A percentile compares a stretch with the other conserved stretches of the same genome.
Conservation (phyloP, 2,113 vertebrate genomes). For the Uropsilus gracilis region DNA sequence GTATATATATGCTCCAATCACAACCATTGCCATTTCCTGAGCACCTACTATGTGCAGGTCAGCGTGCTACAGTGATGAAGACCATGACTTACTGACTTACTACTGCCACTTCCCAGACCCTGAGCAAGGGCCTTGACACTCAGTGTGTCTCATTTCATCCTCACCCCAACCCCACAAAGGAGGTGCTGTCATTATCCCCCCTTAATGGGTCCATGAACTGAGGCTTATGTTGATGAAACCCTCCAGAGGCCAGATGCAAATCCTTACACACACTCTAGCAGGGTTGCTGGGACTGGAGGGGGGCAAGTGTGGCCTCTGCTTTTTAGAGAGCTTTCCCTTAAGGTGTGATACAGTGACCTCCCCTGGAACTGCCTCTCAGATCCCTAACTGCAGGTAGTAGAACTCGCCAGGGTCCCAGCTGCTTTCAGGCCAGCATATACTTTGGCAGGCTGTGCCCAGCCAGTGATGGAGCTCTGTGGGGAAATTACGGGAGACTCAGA, state of each 20-base stretch:
- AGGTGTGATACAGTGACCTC: background rate
- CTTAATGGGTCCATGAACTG: background rate
- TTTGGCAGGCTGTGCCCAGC: background rate
- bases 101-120: background rate
- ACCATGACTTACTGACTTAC: background rate
- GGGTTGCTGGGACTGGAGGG: background rate
- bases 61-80: background rate
- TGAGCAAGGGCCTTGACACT: background rate
- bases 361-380: background rate
- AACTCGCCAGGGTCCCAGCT: background rate
- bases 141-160: background rate
- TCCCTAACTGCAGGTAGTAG: background rate
- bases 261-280: background rate
- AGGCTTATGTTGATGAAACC: background rate
- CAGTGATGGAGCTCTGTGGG: background rate
- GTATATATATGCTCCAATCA: background rate
- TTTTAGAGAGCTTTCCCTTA: background rate
- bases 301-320: background rate
- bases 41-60: background rate
- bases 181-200: background rate
- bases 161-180: background rate
- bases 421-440: background rate
- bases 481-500: background rate
- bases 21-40: background rate
- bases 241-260: background rate